phyloP scores from a whole-genome alignment of 1,140 invertebrate species.

The Rhynchophorus ferrugineus region DNA sequence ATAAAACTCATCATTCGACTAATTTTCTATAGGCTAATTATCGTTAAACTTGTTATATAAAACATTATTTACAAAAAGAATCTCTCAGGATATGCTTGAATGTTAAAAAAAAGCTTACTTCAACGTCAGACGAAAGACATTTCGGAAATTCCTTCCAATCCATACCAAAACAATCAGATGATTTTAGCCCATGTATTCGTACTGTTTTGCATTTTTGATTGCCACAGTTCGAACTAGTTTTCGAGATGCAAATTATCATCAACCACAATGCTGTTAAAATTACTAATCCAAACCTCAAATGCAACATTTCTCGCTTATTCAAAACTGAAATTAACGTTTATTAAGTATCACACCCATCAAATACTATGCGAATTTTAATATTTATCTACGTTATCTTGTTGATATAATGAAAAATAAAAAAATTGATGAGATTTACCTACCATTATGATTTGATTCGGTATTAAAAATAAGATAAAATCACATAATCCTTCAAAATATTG shows the following conservation, averaged over 20 bases:
- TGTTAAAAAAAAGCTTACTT: conserved; percentile 23
- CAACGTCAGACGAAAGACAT: conserved; percentile 26
- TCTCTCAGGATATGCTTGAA: no score
- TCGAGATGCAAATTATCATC: not conserved
- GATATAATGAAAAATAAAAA: conserved; percentile 4
- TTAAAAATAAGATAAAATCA: conserved; percentile 10
- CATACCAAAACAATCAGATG: conserved; percentile 28
- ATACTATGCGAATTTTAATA: not conserved
- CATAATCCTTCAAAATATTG: not conserved
- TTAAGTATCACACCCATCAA: not conserved
- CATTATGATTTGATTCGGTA: conserved; percentile 3
- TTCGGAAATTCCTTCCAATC: conserved; percentile 28
- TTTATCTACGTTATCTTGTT: not conserved
- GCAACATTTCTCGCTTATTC: conserved; percentile 7
- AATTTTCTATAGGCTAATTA: no score
- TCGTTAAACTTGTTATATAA: no score
- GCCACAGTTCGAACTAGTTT: conserved; percentile 15
- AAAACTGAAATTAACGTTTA: conserved; percentile 14
- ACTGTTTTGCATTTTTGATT: conserved; percentile 25
- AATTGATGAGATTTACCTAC: conserved; percentile 10
- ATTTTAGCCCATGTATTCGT: conserved; percentile 24
- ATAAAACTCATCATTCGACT: not conserved
- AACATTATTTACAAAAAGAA: no score
- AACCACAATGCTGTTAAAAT: conserved; percentile 8
- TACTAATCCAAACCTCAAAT: no score